Percentiles rank a stretch among this genome's conserved stretches.
Evolutionary conservation across 2,797 vertebrate species (phyloP).

Genomic region (Enteromius treurensis): DNA sequence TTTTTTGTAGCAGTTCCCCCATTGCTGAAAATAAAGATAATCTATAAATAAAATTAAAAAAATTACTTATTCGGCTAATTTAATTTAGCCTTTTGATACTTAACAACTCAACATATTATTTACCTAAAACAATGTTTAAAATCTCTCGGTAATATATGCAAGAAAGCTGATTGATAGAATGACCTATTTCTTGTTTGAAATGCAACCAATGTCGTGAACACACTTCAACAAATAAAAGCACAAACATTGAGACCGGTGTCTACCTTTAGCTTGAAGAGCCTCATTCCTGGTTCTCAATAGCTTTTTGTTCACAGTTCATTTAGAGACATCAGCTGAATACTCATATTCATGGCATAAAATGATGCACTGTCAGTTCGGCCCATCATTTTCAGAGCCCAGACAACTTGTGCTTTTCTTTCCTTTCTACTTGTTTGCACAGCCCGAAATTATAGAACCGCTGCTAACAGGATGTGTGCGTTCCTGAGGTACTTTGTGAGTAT

Average conservation of each 20-base stretch:
- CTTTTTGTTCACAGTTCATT: conserved; percentile 16
- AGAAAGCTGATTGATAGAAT: neutral
- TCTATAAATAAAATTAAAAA: neutral
- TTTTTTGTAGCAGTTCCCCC: neutral
- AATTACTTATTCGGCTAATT: neutral
- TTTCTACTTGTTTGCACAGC: conserved; percentile 28
- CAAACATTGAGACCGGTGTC: neutral
- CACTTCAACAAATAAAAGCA: conserved; percentile 10
- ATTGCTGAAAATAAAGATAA: neutral
- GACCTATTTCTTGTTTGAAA: neutral
- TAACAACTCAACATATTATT: neutral
- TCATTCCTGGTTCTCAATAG: conserved; percentile 18
- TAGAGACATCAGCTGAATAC: conserved; percentile 33
- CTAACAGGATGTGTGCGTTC: conserved; percentile 30
- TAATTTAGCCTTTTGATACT: neutral
- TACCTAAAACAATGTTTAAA: neutral
- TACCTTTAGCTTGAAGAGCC: neutral
- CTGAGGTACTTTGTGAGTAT: conserved; percentile 28
- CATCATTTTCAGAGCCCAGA: conserved; percentile 41
- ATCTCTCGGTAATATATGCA: neutral
- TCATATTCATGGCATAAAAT: conserved; percentile 34
- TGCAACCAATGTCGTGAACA: neutral
- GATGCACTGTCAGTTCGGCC: conserved; percentile 15
- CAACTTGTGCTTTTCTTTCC: conserved; percentile 48
- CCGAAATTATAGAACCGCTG: neutral